Evolutionary conservation across 2,797 vertebrate species (phyloP).

Genomic region (Cuniculus paca): DNA sequence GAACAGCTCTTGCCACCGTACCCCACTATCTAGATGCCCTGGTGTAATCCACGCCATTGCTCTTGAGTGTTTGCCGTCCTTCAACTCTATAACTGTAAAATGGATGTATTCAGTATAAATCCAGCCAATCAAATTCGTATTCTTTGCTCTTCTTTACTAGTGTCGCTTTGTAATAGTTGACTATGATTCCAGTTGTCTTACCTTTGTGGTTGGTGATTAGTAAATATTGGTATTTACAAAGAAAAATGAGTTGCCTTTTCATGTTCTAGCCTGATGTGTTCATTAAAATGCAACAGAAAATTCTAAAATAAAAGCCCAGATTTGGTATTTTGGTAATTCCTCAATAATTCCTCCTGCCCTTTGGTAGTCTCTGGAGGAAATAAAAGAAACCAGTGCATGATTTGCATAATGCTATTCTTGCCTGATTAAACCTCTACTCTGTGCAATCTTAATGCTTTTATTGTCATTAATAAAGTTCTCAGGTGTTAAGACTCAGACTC

Average conservation of each 20-base stretch:
- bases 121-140: background rate
- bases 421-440: background rate
- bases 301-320: slow-evolving; percentile 34
- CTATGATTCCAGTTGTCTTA: background rate
- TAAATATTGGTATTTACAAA: slow-evolving; percentile 38
- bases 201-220: slow-evolving; percentile 49
- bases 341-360: background rate
- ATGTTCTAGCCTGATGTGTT: slow-evolving; percentile 1
- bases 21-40: background rate
- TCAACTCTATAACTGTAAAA: slow-evolving; percentile 12
- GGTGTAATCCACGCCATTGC: background rate
- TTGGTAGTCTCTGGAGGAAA: background rate
- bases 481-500: background rate
- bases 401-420: background rate
- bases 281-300: background rate
- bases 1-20: background rate
- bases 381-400: background rate
- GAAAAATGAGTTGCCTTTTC: background rate
- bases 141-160: background rate
- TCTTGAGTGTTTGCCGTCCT: background rate
- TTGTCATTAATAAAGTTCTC: background rate
- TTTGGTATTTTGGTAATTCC: slow-evolving; percentile 7
- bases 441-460: background rate
- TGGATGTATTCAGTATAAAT: background rate
- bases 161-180: background rate